A percentile compares a stretch with the other conserved stretches of the same genome.
phyloP scores from a whole-genome alignment of 2,113 vertebrate species.

The Plecotus auritus region DNA sequence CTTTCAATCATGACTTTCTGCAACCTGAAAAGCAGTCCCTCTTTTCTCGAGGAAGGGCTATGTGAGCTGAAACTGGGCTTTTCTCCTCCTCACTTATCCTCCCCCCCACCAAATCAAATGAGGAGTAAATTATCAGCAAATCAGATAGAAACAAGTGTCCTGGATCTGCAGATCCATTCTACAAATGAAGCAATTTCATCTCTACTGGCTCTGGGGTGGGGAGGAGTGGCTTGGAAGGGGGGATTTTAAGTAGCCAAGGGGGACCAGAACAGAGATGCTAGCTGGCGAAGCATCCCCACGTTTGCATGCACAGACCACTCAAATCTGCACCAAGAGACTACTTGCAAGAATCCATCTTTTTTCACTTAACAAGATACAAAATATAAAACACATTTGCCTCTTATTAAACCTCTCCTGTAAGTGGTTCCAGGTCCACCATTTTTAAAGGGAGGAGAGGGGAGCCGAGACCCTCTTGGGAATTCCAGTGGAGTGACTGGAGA shows the following conservation, averaged over 20 bases:
- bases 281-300: constrained; percentile 78
- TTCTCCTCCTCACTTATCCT: too few relatives aligned
- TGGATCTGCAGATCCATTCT: constrained; percentile 78
- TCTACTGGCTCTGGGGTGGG: constrained; percentile 61
- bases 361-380: constrained; percentile 87
- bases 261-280: constrained; percentile 75
- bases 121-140: constrained; percentile 82
- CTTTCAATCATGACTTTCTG: constrained; percentile 59
- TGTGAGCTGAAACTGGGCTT: constrained; percentile 47
- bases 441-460: constrained; percentile 81
- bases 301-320: constrained; percentile 79
- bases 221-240: constrained; percentile 47
- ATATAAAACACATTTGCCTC: constrained; percentile 88
- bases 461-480: constrained; percentile 78
- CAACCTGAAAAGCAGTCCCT: constrained; percentile 39
- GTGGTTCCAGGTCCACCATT: constrained; percentile 86
- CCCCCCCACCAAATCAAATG: constrained; percentile 61
- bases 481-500: constrained; percentile 82
- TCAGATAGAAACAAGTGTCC: constrained; percentile 81
- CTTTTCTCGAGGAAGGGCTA: constrained; percentile 63
- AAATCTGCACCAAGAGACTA: constrained; percentile 83
- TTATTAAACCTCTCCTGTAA: constrained; percentile 86
- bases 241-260: constrained; percentile 80
- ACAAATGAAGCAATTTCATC: constrained; percentile 81
- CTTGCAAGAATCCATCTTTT: constrained; percentile 86